Conservation (phyloP, 35 echinoderm and acorn worm species). For the Lytechinus variegatus region DNA sequence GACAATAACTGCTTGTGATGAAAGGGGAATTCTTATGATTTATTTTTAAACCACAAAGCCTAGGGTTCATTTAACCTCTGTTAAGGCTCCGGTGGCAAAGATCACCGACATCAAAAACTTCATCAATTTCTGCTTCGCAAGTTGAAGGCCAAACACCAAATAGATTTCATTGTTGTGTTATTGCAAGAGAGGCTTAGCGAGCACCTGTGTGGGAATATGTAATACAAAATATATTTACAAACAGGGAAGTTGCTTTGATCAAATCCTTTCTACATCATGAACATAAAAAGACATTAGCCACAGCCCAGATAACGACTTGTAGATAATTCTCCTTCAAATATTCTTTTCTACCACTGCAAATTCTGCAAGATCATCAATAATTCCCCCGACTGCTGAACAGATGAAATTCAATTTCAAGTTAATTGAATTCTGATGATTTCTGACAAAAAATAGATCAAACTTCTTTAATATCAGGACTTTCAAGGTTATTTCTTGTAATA, state of each 20-base stretch:
- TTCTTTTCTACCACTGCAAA: not conserved
- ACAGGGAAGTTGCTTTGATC: too few species aligned
- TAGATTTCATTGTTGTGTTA: not conserved
- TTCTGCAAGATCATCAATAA: not conserved
- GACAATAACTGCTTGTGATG: not conserved
- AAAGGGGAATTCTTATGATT: conserved; percentile 6
- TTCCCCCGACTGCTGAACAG: not conserved
- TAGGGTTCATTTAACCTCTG: not conserved
- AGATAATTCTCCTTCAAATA: too few species aligned
- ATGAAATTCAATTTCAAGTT: not conserved
- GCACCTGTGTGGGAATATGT: too few species aligned
- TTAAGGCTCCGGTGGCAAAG: not conserved
- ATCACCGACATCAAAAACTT: not conserved
- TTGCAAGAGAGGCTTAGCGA: not conserved
- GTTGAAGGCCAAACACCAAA: not conserved
- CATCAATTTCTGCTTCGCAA: not conserved
- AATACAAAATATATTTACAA: too few species aligned
- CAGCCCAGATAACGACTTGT: too few species aligned
- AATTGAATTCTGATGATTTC: not conserved
- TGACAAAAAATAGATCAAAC: not conserved
- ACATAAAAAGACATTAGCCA: too few species aligned
- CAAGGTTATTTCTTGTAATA: not conserved
- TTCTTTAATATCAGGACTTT: not conserved
- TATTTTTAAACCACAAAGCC: not conserved
- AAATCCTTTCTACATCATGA: too few species aligned